Conservation (phyloP, 2,888 invertebrate species). For the Furcula furcula region DNA sequence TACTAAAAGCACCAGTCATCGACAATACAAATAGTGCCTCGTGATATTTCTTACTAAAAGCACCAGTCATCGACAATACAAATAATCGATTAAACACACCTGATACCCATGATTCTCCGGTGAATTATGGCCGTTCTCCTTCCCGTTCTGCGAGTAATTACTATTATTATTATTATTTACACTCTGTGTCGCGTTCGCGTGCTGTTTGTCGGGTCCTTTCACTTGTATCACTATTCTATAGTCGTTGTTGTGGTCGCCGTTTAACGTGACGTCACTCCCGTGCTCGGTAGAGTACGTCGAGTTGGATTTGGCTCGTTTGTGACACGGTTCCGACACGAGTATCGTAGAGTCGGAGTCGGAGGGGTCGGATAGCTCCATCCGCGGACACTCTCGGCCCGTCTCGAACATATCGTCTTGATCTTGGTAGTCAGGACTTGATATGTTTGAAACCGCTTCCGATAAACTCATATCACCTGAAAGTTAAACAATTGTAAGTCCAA, state of each 20-base stretch:
- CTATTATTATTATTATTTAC: constrained; percentile 62
- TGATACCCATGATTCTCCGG: constrained; percentile 84
- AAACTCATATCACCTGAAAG: constrained; percentile 88
- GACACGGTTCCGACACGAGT: constrained; percentile 89
- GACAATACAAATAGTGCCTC: too few relatives aligned
- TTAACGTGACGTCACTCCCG: constrained; percentile 82
- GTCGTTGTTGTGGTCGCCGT: constrained; percentile 69
- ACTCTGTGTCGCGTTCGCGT: constrained; percentile 56
- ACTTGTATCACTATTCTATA: constrained; percentile 92
- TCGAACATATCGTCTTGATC: constrained; percentile 93
- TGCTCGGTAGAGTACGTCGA: constrained; percentile 71
- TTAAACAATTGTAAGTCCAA: constrained; percentile 3
- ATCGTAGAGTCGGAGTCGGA: constrained; percentile 95
- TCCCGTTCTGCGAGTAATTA: constrained; percentile 71
- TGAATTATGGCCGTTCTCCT: constrained; percentile 71
- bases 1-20: too few relatives aligned
- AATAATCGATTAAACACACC: constrained; percentile 43
- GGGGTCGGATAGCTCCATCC: constrained; percentile 93
- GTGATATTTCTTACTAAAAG: too few relatives aligned
- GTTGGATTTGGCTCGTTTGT: constrained; percentile 76
- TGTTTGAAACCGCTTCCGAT: constrained; percentile 93
- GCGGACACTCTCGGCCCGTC: constrained; percentile 88
- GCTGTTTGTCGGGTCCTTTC: constrained; percentile 68
- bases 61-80: not conserved
- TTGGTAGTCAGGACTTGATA: constrained; percentile 94